Conservation (phyloP, 2,113 vertebrate species). For the Aleadryas rufinucha region DNA sequence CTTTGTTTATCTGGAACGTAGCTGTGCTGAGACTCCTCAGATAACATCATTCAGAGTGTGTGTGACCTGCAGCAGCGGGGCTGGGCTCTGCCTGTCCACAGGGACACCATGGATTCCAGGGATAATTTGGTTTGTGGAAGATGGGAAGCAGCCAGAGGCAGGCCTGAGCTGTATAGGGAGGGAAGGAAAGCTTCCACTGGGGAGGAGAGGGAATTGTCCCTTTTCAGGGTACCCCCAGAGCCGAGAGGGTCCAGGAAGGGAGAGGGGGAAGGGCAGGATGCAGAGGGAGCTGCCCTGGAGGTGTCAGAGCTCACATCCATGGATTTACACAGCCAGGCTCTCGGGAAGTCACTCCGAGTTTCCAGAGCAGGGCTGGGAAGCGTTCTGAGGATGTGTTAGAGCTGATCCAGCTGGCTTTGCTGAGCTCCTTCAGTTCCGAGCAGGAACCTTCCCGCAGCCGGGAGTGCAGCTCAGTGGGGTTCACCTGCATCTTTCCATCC, state of each 20-base stretch:
- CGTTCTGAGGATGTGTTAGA: background rate
- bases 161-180: background rate
- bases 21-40: background rate
- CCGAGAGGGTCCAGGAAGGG: background rate
- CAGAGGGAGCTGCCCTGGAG: background rate
- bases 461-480: background rate
- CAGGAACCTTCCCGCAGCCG: background rate
- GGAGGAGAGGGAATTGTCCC: background rate
- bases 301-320: background rate
- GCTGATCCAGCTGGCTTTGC: background rate
- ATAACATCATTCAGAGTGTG: background rate
- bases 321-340: background rate
- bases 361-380: background rate
- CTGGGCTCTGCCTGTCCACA: background rate
- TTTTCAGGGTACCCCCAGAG: background rate
- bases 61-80: background rate
- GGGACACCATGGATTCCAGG: rapidly evolving
- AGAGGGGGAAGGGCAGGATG: background rate
- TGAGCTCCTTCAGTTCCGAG: background rate
- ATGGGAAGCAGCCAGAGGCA: background rate
- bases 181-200: background rate
- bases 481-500: background rate
- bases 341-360: background rate
- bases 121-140: background rate
- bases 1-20: background rate